Evolutionary conservation across 2,113 vertebrate genomes (phyloP).

Genomic region (Eira barbara): DNA sequence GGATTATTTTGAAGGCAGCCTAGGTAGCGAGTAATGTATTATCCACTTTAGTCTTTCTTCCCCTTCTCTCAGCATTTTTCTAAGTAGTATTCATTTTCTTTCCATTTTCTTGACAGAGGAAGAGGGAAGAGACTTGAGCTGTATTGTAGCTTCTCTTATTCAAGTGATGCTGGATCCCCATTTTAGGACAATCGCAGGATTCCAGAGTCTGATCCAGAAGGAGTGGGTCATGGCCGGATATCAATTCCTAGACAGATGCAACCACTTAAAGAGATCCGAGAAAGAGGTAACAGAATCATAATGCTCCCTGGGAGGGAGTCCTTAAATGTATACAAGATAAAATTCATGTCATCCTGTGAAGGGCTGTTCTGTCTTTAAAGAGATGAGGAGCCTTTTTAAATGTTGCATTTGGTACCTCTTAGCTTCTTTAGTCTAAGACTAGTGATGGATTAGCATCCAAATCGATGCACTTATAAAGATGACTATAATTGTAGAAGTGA

Average conservation of each 20-base stretch:
- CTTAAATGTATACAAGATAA: not conserved
- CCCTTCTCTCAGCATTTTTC: not conserved
- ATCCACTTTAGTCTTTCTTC: not conserved
- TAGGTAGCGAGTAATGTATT: not conserved
- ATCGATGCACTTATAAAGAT: not conserved
- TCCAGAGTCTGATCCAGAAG: slow-evolving; percentile 97
- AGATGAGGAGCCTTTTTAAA: not conserved
- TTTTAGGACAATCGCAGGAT: slow-evolving; percentile 93
- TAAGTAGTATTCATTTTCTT: not conserved
- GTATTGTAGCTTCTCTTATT: slow-evolving; percentile 91
- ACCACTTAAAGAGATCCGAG: slow-evolving; percentile 95
- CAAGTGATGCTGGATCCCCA: slow-evolving; percentile 97
- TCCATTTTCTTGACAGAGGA: slow-evolving; percentile 87
- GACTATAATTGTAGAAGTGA: not conserved
- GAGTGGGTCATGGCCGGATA: slow-evolving; percentile 99
- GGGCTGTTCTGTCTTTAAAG: not conserved
- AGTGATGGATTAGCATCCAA: not conserved
- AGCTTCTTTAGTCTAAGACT: not conserved
- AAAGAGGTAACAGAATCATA: slow-evolving; percentile 86
- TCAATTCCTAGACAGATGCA: slow-evolving; percentile 96
- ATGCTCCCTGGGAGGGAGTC: too few species aligned
- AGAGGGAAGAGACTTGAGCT: slow-evolving; percentile 95
- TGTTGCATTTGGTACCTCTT: not conserved
- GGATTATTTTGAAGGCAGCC: not conserved
- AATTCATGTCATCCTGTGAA: not conserved